A percentile compares a stretch with the other conserved stretches of the same genome.
Conservation (phyloP, 2,888 invertebrate species). For the Tetragnatha montana region DNA sequence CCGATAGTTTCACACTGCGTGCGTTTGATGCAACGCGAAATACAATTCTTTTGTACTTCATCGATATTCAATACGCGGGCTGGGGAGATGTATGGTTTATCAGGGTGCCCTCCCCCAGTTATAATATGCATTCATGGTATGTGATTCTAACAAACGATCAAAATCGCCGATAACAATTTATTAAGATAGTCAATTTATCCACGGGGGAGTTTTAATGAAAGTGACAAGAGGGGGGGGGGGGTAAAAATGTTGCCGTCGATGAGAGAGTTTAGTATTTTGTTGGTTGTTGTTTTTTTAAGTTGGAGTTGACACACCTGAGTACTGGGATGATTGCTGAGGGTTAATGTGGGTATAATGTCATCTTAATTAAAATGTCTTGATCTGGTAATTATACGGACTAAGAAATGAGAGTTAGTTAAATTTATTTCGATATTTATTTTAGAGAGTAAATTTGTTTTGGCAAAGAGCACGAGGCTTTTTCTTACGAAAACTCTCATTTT, state of each 20-base stretch:
- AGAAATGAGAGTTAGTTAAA: no score
- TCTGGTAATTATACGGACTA: background rate
- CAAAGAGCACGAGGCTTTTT: no score
- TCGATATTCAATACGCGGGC: conserved; percentile 49
- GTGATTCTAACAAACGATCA: conserved; percentile 52
- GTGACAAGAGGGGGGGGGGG: background rate
- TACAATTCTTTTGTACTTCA: conserved; percentile 11
- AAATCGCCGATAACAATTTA: conserved; percentile 52
- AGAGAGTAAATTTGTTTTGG: no score
- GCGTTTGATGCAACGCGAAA: conserved; percentile 32
- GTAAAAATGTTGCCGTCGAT: background rate
- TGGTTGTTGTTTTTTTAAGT: background rate
- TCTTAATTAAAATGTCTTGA: background rate
- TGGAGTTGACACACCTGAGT: background rate
- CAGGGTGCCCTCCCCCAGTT: conserved; percentile 22
- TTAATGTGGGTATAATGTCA: background rate
- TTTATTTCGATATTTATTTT: no score
- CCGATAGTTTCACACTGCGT: conserved; percentile 54
- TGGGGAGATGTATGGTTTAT: conserved; percentile 34
- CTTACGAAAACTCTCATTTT: no score
- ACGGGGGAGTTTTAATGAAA: background rate
- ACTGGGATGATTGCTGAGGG: background rate
- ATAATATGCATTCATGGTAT: conserved; percentile 56
- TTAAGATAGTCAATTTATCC: conserved; percentile 45
- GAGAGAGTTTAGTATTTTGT: background rate